Conservation (phyloP, 1,140 invertebrate species). For the Druon quercuslanigerum region DNA sequence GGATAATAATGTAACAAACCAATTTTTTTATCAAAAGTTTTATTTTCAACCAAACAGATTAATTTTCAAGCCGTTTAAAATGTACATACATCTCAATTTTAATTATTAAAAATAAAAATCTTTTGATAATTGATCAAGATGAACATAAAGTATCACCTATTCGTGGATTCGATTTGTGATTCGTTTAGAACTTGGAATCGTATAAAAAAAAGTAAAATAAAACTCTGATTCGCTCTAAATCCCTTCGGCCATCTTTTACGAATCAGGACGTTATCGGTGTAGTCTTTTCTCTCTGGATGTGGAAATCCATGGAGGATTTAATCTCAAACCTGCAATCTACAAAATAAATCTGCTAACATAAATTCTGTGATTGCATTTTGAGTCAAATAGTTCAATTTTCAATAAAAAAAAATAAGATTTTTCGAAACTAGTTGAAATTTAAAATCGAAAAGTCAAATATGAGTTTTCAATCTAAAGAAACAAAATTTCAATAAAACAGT, state of each 20-base stretch:
- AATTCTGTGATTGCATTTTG: too few species aligned
- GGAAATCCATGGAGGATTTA: constrained; percentile 1
- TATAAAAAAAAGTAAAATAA: constrained; percentile 3
- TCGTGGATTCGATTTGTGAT: constrained; percentile 4
- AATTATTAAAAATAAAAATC: neutral
- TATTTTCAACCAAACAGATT: too few species aligned
- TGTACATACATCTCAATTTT: neutral
- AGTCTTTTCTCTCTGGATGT: neutral
- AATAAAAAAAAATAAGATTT: too few species aligned
- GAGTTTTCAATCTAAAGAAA: too few species aligned
- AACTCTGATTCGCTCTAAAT: constrained; percentile 13
- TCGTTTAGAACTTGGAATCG: constrained; percentile 13
- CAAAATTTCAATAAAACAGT: too few species aligned
- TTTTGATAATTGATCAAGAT: neutral
- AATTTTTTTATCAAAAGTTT: too few species aligned
- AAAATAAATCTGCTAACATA: too few species aligned
- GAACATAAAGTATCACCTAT: constrained; percentile 8
- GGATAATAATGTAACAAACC: too few species aligned
- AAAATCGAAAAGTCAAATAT: too few species aligned
- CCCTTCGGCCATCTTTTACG: constrained; percentile 13
- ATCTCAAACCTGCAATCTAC: constrained; percentile 5
- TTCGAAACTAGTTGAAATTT: too few species aligned
- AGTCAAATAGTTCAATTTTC: too few species aligned
- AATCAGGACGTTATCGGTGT: constrained; percentile 14
- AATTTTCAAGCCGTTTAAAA: too few species aligned